These are phyloP conservation scores for Calephelis perditalis DNA, from an alignment of 2,888 invertebrate species.

Conservation along the genomic window DNA sequence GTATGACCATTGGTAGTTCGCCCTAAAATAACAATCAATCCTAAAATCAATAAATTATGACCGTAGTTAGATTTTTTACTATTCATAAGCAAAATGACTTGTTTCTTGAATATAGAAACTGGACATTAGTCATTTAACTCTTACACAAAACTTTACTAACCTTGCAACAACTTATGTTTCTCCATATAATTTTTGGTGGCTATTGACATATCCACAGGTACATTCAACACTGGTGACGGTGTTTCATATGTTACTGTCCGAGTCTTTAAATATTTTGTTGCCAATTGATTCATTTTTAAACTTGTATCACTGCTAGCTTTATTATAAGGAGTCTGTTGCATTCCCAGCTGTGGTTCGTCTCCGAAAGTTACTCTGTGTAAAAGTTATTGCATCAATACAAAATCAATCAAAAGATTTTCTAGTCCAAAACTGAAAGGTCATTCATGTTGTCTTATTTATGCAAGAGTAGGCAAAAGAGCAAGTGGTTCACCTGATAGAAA, in stretches of 20 bases:
- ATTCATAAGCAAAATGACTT: no score
- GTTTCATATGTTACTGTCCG: conserved; percentile 29
- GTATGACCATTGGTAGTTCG: no score
- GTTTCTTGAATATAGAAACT: no score
- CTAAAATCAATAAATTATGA: no score
- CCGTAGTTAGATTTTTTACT: no score
- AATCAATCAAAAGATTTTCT: no score
- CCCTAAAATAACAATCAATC: no score
- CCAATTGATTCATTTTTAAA: conserved; percentile 70
- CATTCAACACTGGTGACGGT: conserved; percentile 31
- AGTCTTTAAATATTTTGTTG: conserved; percentile 62
- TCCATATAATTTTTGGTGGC: conserved; percentile 86
- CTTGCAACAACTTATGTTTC: conserved; percentile 79
- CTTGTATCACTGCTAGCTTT: conserved; percentile 57
- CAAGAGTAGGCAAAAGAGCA: no score
- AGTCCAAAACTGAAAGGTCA: no score
- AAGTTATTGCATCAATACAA: not conserved
- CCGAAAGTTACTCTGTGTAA: conserved; percentile 64
- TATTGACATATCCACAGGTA: conserved; percentile 79
- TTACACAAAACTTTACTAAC: conserved; percentile 34
- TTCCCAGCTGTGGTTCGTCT: conserved; percentile 48
- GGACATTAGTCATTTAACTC: no score
- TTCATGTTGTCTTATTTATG: no score
- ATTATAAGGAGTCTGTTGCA: conserved; percentile 47
- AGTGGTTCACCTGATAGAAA: no score